Evolutionary conservation across 30 jellyfish, hydroid and myxozoan species (phyloP).

Genomic region (Clytia hemisphaerica): DNA sequence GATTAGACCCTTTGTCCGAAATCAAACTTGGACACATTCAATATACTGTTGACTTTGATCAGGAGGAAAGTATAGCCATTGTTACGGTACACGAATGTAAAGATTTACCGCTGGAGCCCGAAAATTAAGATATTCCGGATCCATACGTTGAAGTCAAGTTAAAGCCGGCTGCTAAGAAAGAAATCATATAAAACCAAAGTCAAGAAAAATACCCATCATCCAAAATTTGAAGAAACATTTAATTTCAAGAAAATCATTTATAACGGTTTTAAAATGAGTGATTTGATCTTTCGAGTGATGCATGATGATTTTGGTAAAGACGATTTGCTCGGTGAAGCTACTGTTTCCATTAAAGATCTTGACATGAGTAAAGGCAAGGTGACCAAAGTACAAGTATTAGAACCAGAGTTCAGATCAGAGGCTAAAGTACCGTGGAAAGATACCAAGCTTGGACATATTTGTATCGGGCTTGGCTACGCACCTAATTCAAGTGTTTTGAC

Average conservation of each 20-base stretch:
- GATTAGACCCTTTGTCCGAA: slow-evolving; percentile 34
- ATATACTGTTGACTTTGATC: slow-evolving; percentile 47
- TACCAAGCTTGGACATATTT: slow-evolving; percentile 58
- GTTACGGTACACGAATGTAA: slow-evolving; percentile 45
- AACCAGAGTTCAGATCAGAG: slow-evolving; percentile 60
- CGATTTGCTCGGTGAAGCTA: slow-evolving; percentile 69
- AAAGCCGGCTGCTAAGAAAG: slow-evolving; percentile 54
- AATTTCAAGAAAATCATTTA: slow-evolving; percentile 57
- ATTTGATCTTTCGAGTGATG: slow-evolving; percentile 30
- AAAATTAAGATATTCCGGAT: slow-evolving; percentile 55
- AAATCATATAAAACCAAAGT: slow-evolving; percentile 67
- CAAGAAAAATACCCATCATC: slow-evolving; percentile 35
- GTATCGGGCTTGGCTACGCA: slow-evolving; percentile 59
- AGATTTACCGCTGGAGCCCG: slow-evolving; percentile 68
- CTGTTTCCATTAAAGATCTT: slow-evolving; percentile 53
- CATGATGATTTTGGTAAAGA: slow-evolving; percentile 59
- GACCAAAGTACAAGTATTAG: slow-evolving; percentile 45
- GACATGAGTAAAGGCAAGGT: slow-evolving; percentile 30
- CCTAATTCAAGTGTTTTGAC: slow-evolving; percentile 43
- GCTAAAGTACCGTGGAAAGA: background rate
- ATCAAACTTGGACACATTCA: slow-evolving; percentile 48
- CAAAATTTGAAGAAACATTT: slow-evolving; percentile 55
- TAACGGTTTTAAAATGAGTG: slow-evolving; percentile 43
- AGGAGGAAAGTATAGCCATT: slow-evolving; percentile 56
- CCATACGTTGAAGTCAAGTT: slow-evolving; percentile 51